Evolutionary conservation across 2,888 invertebrate genomes (phyloP).

Genomic region (Sarcophaga rosellei): DNA sequence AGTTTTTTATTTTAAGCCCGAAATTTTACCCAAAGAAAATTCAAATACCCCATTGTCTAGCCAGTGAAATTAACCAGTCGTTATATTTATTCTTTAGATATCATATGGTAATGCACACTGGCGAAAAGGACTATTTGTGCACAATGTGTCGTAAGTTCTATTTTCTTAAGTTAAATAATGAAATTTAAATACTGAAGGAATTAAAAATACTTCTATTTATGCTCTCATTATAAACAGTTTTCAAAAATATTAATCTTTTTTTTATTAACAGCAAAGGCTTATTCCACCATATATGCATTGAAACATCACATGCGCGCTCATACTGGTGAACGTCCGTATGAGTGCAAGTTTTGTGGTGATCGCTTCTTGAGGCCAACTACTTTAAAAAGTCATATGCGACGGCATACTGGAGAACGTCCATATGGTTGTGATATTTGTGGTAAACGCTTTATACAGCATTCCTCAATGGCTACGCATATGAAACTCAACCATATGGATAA

Average conservation of each 20-base stretch:
- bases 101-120: conserved; percentile 76
- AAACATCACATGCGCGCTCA: conserved; percentile 76
- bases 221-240: too few species aligned
- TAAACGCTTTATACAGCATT: conserved; percentile 77
- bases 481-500: conserved; percentile 76
- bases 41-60: too few species aligned
- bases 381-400: conserved; percentile 75
- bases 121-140: conserved; percentile 75
- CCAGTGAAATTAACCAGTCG: too few species aligned
- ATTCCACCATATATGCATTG: conserved; percentile 75
- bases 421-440: conserved; percentile 76
- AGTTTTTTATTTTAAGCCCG: not conserved
- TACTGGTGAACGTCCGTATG: conserved; percentile 76
- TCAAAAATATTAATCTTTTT: not conserved
- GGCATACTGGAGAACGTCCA: conserved; percentile 76
- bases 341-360: conserved; percentile 75
- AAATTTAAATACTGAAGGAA: too few species aligned
- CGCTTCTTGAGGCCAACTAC: conserved; percentile 75
- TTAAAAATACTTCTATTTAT: too few species aligned
- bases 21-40: too few species aligned
- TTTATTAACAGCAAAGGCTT: conserved; percentile 74
- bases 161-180: not conserved
- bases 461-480: conserved; percentile 77
- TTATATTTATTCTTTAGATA: conserved; percentile 55
- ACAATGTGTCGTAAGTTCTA: conserved; percentile 74